Percentiles rank a stretch among this genome's conserved stretches.
Evolutionary conservation across 2,113 vertebrate species (phyloP).

Genomic region (Physeter macrocephalus): DNA sequence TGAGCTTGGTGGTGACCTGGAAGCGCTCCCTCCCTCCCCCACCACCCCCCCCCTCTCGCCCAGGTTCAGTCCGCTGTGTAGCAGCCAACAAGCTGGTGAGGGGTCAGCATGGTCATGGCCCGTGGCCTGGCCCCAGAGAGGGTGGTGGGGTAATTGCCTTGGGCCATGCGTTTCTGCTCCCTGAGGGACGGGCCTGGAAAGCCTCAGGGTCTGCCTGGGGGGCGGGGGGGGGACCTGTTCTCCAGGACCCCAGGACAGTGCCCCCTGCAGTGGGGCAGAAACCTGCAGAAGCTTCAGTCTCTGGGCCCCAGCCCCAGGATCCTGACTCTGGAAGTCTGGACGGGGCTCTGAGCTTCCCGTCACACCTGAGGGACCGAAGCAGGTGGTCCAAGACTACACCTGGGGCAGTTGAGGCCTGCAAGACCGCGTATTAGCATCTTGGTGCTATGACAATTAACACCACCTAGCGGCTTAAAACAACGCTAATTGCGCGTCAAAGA

Average conservation of each 20-base stretch:
- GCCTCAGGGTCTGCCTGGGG: background rate
- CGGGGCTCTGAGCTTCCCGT: background rate
- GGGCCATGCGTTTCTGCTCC: fast-evolving
- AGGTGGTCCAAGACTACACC: fast-evolving
- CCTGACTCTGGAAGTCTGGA: background rate
- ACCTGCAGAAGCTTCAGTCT: fast-evolving
- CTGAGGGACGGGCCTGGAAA: background rate
- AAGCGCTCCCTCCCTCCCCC: background rate
- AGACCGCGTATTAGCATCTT: fast-evolving
- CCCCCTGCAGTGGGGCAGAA: background rate
- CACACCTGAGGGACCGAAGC: too few species aligned
- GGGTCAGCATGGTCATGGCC: background rate
- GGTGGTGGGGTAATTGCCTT: background rate
- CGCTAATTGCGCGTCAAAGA: fast-evolving
- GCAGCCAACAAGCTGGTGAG: background rate
- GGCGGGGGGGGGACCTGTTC: background rate
- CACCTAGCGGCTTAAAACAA: background rate
- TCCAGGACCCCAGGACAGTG: background rate
- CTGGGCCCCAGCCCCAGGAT: fast-evolving
- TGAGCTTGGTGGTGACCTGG: background rate
- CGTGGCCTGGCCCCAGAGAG: background rate
- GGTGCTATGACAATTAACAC: background rate
- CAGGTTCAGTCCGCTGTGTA: background rate
- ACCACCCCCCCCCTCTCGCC: too few species aligned
- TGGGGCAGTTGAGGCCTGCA: fast-evolving